Percentiles rank a stretch among this genome's conserved stretches.
Conservation (phyloP, 2,797 vertebrate species). For the Antennarius maculatus region DNA sequence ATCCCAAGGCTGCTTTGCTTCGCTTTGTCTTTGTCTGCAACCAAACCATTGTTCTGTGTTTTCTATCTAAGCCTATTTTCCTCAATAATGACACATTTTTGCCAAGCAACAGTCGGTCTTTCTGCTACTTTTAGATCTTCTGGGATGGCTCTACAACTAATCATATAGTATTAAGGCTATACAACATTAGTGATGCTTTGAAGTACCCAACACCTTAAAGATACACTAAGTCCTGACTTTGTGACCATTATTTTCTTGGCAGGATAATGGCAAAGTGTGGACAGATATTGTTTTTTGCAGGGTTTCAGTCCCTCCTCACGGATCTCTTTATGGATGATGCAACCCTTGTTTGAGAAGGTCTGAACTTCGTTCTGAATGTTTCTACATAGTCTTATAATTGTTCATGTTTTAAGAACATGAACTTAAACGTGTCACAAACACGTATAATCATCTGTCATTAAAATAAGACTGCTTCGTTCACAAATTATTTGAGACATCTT, state of each 20-base stretch:
- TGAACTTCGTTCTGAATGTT: slow-evolving; percentile 13
- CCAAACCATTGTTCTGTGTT: slow-evolving; percentile 37
- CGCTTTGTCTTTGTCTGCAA: slow-evolving; percentile 30
- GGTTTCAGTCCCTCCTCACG: slow-evolving; percentile 10
- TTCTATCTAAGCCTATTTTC: slow-evolving; percentile 32
- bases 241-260: slow-evolving; percentile 21
- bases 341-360: slow-evolving; percentile 2
- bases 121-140: slow-evolving; percentile 39
- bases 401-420: too few relatives aligned
- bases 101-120: slow-evolving; percentile 37
- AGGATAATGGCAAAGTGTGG: slow-evolving; percentile 25
- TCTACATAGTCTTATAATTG: too few relatives aligned
- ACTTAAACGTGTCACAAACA: too few relatives aligned
- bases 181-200: slow-evolving; percentile 45
- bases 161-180: slow-evolving; percentile 54
- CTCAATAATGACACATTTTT: slow-evolving; percentile 56
- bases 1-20: slow-evolving; percentile 40
- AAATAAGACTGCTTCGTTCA: too few relatives aligned
- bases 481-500: too few relatives aligned
- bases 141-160: slow-evolving; percentile 38
- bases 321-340: slow-evolving; percentile 4
- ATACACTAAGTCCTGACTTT: slow-evolving; percentile 14
- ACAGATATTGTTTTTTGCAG: slow-evolving; percentile 18
- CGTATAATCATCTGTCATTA: too few relatives aligned
- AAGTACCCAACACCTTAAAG: slow-evolving; percentile 29